Evolutionary conservation across 2,797 vertebrate genomes (phyloP), one percentile per base, ranked within the genome.

Genomic region (Trematomus bernacchii): DNA sequence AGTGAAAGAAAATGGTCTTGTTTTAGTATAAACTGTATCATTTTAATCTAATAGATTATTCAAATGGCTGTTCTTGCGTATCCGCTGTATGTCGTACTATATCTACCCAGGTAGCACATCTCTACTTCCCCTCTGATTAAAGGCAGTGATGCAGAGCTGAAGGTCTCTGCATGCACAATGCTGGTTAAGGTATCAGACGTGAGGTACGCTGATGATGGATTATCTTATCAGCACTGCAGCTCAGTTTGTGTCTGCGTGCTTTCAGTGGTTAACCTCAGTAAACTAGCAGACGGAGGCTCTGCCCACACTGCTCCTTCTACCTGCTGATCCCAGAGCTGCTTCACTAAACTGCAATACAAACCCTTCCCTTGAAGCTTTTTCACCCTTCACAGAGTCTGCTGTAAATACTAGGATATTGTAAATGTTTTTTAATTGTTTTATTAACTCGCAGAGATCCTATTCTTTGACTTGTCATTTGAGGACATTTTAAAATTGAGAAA

Each of bases 161-260:
- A 19, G 43, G 58, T 55, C 11, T 2, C 1, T n/a, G 37, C 16
- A 9, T 47, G 18, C 33, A 37, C 33, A 8, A 4, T 9, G 10
- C 51, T 27, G 51, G 23, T 71, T 21, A 1, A 43, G 40, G 42
- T 47, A 8, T n/a, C 33, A 18, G 51, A 37, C 33, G 33, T 37
- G 33, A 55, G 58, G 47, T 48, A 52, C 1, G 44, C n/a, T 8
- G 71, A 67, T 82, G 86, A 86, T 82, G 71, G 77, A 88, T 82
- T 83, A 84, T 66, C 55, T 83, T 14, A 76, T 85, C 75, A 79
- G 9, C 37, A 0, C 40, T 21, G 66, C 40, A 23, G 60, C 71
- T 75, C 33, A 37, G 33, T 37, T 37, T 37, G 33, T 37, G 6
- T 37, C 65, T 4, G 18, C 57, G 23, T 33, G 44, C 48, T 50